Evolutionary conservation across 2,888 invertebrate genomes (phyloP).

Genomic region (Ectobius pallidus): DNA sequence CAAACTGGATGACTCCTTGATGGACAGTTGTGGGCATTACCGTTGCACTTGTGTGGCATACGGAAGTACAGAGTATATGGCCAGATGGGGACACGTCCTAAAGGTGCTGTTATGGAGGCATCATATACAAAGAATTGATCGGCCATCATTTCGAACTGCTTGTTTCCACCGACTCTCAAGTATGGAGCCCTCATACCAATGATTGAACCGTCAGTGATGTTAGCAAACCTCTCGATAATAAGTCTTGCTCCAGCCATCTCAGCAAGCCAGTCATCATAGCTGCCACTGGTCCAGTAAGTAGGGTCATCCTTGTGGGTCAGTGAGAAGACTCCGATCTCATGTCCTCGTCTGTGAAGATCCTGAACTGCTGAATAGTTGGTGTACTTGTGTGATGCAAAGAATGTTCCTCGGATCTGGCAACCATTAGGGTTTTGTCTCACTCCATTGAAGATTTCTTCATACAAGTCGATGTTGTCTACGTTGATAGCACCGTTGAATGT

Average conservation of each 20-base stretch:
- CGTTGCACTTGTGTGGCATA: constrained; percentile 95
- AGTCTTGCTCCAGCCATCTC: constrained; percentile 92
- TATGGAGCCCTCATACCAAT: constrained; percentile 89
- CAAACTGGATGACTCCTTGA: constrained; percentile 82
- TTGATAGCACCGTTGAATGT: constrained; percentile 93
- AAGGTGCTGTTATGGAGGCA: constrained; percentile 90
- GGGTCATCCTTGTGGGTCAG: constrained; percentile 92
- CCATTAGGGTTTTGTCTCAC: constrained; percentile 87
- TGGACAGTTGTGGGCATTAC: constrained; percentile 92
- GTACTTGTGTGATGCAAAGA: constrained; percentile 92
- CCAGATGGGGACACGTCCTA: constrained; percentile 92
- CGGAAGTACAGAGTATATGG: constrained; percentile 97
- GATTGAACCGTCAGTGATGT: constrained; percentile 90
- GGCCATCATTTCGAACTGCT: constrained; percentile 96
- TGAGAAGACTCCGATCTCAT: constrained; percentile 91
- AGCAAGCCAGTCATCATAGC: constrained; percentile 90
- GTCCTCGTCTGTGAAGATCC: constrained; percentile 86
- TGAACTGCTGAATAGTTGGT: constrained; percentile 89
- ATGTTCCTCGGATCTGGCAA: constrained; percentile 86
- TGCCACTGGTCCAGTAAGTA: constrained; percentile 85
- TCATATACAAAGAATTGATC: constrained; percentile 95
- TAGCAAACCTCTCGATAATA: constrained; percentile 87
- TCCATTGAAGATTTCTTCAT: constrained; percentile 88
- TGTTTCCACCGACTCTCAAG: constrained; percentile 89
- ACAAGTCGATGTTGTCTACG: constrained; percentile 90